phyloP scores from a whole-genome alignment of 2,113 vertebrate genomes.

The Stigmatopora nigra region DNA sequence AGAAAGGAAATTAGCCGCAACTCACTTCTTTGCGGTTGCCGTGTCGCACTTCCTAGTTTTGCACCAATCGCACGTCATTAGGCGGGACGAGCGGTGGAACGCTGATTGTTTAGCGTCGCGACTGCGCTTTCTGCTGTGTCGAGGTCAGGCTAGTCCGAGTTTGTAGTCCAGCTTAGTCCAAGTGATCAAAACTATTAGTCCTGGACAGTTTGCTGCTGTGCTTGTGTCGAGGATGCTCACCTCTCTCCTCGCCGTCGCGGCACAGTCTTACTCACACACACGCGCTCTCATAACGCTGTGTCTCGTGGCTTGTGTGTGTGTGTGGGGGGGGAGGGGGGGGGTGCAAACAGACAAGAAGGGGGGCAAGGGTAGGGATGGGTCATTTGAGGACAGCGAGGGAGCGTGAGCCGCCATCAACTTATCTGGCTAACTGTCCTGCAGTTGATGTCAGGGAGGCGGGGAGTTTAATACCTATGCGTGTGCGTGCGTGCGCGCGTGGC shows the following conservation, averaged over 20 bases:
- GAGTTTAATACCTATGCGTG: constrained; percentile 8
- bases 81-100: not conserved
- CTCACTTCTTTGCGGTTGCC: not conserved
- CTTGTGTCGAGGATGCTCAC: constrained; percentile 27
- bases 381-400: constrained; percentile 72
- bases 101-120: not conserved
- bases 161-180: not conserved
- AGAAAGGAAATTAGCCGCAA: not conserved
- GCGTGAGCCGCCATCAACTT: constrained; percentile 66
- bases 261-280: not conserved
- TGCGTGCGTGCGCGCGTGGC: constrained; percentile 47
- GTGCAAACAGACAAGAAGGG: constrained; percentile 36
- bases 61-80: not conserved
- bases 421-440: constrained; percentile 67
- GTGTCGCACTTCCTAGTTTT: not conserved
- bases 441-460: constrained; percentile 41
- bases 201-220: constrained; percentile 12
- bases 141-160: not conserved
- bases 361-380: constrained; percentile 60
- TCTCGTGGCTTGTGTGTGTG: constrained; percentile 57
- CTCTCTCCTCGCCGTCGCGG: constrained; percentile 55
- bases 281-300: constrained; percentile 56
- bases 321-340: constrained; percentile 48
- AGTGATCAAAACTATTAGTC: not conserved
- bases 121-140: not conserved